Conservation (phyloP, 2,797 vertebrate species). For the Pipistrellus kuhlii region DNA sequence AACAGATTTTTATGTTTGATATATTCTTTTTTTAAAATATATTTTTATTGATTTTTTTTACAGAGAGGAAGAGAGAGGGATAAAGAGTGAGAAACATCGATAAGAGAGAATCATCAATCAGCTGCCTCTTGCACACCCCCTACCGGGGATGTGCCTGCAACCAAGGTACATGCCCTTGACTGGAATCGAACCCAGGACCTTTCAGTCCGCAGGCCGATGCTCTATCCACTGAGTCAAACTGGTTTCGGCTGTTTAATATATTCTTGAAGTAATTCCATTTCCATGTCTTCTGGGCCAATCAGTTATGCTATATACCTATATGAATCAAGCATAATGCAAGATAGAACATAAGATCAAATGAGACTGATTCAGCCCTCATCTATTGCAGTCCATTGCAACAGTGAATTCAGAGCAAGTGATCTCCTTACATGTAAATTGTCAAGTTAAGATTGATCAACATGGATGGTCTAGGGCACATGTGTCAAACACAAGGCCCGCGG, state of each 20-base stretch:
- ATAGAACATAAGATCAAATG: neutral
- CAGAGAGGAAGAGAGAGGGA: too few relatives aligned
- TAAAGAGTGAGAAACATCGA: too few relatives aligned
- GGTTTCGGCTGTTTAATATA: neutral
- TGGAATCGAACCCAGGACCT: too few relatives aligned
- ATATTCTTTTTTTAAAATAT: neutral
- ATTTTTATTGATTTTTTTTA: too few relatives aligned
- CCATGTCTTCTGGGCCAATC: neutral
- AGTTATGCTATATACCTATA: neutral
- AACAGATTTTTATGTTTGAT: slow-evolving; percentile 32
- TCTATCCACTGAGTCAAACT: too few relatives aligned
- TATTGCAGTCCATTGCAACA: neutral
- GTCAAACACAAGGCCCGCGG: too few relatives aligned
- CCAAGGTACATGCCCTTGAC: too few relatives aligned
- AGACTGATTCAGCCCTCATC: neutral
- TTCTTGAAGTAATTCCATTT: slow-evolving; percentile 44
- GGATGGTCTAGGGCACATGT: neutral
- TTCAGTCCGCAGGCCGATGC: too few relatives aligned
- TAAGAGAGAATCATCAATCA: too few relatives aligned
- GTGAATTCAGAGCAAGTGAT: slow-evolving; percentile 3
- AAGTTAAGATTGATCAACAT: neutral
- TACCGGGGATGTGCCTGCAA: too few relatives aligned
- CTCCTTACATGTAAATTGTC: neutral
- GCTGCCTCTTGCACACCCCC: too few relatives aligned
- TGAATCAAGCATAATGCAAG: neutral